Conservation (phyloP, 2,113 vertebrate species). For the Forbesichthys agassizii region DNA sequence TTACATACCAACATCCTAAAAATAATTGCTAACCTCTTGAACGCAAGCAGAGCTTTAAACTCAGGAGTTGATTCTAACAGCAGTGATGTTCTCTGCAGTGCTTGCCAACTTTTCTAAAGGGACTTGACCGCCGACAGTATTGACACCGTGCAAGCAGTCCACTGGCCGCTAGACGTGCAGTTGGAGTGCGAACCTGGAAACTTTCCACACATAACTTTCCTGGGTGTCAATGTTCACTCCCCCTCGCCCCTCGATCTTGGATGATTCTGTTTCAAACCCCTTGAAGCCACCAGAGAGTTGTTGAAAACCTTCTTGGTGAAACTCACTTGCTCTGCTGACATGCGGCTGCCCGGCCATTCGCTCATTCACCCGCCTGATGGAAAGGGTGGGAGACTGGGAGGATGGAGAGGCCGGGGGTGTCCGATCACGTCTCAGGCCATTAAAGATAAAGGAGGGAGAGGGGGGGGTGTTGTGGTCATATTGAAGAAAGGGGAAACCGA, state of each 20-base stretch:
- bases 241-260: constrained; percentile 48
- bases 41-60: too few species aligned
- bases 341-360: constrained; percentile 49
- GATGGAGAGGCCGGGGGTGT: constrained; percentile 61
- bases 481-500: constrained; percentile 52
- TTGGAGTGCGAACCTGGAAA: constrained; percentile 58
- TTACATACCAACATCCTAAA: too few species aligned
- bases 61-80: background rate
- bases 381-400: constrained; percentile 55
- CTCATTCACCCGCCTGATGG: constrained; percentile 60
- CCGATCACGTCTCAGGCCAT: constrained; percentile 68
- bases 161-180: constrained; percentile 52
- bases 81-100: too few species aligned
- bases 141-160: constrained; percentile 37
- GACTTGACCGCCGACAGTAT: constrained; percentile 45
- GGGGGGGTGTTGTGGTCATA: constrained; percentile 60
- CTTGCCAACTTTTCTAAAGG: constrained; percentile 32
- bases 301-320: constrained; percentile 46
- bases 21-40: too few species aligned
- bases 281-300: constrained; percentile 63
- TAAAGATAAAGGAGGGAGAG: constrained; percentile 75
- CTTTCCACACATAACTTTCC: constrained; percentile 66
- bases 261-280: constrained; percentile 64
- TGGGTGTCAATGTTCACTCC: constrained; percentile 61
- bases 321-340: constrained; percentile 53